A percentile compares a stretch with the other conserved stretches of the same genome.
Conservation (phyloP, 2,113 vertebrate genomes). For the Setophaga petechia region DNA sequence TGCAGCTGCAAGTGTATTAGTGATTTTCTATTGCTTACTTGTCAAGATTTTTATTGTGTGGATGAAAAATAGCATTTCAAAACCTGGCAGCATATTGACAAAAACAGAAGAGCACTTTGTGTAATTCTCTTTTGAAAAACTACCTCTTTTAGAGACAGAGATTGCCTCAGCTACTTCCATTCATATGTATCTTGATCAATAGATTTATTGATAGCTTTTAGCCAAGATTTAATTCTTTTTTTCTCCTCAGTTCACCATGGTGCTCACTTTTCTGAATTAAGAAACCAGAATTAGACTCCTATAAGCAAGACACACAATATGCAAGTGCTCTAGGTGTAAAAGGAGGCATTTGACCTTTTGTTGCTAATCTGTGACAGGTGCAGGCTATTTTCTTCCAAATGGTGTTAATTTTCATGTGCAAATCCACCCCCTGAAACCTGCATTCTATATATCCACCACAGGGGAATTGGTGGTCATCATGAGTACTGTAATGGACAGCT, state of each 20-base stretch:
- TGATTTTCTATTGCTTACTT: conserved; percentile 75
- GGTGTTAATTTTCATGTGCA: conserved; percentile 66
- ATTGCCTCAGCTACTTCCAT: conserved; percentile 74
- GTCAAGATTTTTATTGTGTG: conserved; percentile 76
- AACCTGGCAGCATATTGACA: conserved; percentile 83
- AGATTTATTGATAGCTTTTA: conserved; percentile 76
- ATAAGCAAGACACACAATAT: conserved; percentile 61
- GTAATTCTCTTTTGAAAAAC: conserved; percentile 85
- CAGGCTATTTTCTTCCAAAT: conserved; percentile 68
- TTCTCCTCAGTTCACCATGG: conserved; percentile 19
- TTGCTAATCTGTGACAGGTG: conserved; percentile 72
- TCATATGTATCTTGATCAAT: conserved; percentile 69
- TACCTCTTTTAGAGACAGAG: conserved; percentile 76
- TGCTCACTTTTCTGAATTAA: conserved; percentile 57
- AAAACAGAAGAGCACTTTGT: conserved; percentile 81
- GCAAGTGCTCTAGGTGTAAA: conserved; percentile 57
- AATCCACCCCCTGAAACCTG: conserved; percentile 64
- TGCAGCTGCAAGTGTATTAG: conserved; percentile 72
- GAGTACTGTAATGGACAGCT: conserved; percentile 65
- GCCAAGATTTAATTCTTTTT: conserved; percentile 63
- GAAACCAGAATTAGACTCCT: conserved; percentile 59
- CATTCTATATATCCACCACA: conserved; percentile 50
- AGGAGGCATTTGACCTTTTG: conserved; percentile 67
- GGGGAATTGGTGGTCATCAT: conserved; percentile 57
- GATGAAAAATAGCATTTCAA: conserved; percentile 77